Evolutionary conservation across 2,888 invertebrate genomes (phyloP).

Genomic region (Entomobrya proxima): DNA sequence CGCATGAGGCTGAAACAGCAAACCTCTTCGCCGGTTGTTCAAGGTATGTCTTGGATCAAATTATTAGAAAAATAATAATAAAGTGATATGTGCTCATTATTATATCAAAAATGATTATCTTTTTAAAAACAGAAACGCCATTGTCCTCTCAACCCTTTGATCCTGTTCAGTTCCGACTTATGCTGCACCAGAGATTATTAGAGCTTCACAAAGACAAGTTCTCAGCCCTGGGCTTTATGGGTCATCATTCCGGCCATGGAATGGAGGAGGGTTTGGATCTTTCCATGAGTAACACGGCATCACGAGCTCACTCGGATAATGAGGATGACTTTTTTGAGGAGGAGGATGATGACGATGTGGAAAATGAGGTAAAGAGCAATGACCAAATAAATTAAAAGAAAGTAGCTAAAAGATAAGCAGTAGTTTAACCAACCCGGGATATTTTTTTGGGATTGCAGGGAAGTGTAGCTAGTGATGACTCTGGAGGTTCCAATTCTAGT

Average conservation of each 20-base stretch:
- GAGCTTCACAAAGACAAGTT: conserved; percentile 89
- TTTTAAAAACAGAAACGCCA: conserved; percentile 71
- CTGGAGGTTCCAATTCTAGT: conserved; percentile 74
- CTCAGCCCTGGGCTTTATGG: conserved; percentile 82
- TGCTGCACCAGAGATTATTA: conserved; percentile 91
- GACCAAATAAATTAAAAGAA: not conserved
- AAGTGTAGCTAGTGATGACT: conserved; percentile 75
- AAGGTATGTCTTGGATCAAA: conserved; percentile 70
- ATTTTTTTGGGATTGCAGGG: conserved; percentile 65
- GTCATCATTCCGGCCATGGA: conserved; percentile 79
- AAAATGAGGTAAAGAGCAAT: conserved; percentile 76
- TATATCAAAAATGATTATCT: too few species aligned
- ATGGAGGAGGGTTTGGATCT: conserved; percentile 91
- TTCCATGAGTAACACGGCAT: conserved; percentile 84
- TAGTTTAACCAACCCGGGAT: not conserved
- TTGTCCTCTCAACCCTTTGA: conserved; percentile 82
- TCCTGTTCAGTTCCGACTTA: conserved; percentile 92
- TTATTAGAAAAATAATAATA: too few species aligned
- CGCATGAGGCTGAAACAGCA: conserved; percentile 98
- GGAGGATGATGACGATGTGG: conserved; percentile 85
- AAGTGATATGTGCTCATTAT: too few species aligned
- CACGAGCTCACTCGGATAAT: conserved; percentile 87
- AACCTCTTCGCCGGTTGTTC: conserved; percentile 74
- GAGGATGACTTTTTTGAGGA: conserved; percentile 90
- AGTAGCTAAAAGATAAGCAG: not conserved